Evolutionary conservation across 2,113 vertebrate genomes (phyloP).

Genomic region (Alethe castanea): DNA sequence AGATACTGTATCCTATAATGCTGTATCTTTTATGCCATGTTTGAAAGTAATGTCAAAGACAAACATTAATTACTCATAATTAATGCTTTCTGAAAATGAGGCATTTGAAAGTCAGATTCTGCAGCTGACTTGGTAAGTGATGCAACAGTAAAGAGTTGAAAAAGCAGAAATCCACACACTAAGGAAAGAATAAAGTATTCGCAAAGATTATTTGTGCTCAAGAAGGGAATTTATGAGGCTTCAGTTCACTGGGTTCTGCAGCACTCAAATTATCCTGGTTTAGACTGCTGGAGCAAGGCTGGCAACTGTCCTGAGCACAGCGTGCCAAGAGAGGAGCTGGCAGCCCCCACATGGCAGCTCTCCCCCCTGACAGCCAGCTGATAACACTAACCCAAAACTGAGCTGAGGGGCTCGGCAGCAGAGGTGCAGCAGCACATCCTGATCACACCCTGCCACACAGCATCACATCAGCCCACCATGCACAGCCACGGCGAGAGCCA

Average conservation of each 20-base stretch:
- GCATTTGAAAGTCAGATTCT: background rate
- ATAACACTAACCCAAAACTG: fast-evolving
- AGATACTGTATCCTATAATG: background rate
- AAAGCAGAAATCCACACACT: background rate
- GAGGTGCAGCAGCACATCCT: background rate
- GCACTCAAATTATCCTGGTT: background rate
- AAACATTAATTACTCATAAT: constrained; percentile 24
- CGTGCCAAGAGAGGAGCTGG: background rate
- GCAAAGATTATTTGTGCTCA: background rate
- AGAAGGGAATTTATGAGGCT: background rate
- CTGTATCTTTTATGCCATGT: background rate
- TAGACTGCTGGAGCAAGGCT: background rate
- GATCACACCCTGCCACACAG: background rate
- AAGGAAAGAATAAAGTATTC: background rate
- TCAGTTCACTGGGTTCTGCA: background rate
- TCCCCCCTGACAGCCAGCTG: background rate
- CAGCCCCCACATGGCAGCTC: background rate
- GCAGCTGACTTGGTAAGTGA: background rate
- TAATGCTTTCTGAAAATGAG: background rate
- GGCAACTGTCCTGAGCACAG: background rate
- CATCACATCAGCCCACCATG: fast-evolving
- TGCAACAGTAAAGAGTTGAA: background rate
- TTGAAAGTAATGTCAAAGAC: constrained; percentile 27
- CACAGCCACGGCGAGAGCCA: background rate
- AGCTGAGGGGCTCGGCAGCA: background rate